A percentile compares a stretch with the other conserved stretches of the same genome.
These are phyloP conservation scores for Acanthochromis polyacanthus DNA, from an alignment of 2,113 vertebrate genomes.

Conservation along the genomic window DNA sequence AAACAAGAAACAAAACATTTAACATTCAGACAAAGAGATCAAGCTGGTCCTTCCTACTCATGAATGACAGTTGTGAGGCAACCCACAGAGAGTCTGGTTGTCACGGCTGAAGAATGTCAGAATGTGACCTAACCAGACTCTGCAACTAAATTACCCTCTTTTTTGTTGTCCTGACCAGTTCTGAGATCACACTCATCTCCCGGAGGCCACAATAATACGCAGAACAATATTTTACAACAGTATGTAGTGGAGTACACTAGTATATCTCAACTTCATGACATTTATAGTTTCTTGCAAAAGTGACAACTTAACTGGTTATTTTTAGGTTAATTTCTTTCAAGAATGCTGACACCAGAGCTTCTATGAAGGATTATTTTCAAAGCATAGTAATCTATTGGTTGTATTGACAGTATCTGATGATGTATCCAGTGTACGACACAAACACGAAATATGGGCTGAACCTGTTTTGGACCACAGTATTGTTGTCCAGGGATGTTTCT, in stretches of 20 bases:
- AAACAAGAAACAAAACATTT: constrained; percentile 25
- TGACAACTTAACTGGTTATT: neutral
- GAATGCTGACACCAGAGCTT: no score
- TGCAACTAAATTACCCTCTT: constrained; percentile 34
- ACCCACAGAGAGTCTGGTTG: constrained; percentile 45
- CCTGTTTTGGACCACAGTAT: no score
- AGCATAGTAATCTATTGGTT: no score
- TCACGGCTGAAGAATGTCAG: constrained; percentile 68
- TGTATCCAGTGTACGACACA: no score
- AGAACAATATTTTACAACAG: neutral
- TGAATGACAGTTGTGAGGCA: constrained; percentile 51
- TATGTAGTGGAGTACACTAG: neutral
- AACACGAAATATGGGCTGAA: no score
- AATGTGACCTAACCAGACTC: constrained; percentile 70
- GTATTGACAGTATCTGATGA: no score
- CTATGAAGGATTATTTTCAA: neutral
- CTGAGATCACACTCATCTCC: constrained; percentile 7
- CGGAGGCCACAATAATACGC: neutral
- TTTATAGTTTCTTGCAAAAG: constrained; percentile 6
- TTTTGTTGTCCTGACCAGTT: constrained; percentile 17
- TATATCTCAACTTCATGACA: neutral
- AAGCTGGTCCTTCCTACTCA: constrained; percentile 18
- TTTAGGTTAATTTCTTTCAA: neutral
- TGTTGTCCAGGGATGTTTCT: no score
- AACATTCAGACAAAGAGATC: constrained; percentile 32